phyloP scores from a whole-genome alignment of 1,140 invertebrate genomes.

The Bombus turneri region DNA sequence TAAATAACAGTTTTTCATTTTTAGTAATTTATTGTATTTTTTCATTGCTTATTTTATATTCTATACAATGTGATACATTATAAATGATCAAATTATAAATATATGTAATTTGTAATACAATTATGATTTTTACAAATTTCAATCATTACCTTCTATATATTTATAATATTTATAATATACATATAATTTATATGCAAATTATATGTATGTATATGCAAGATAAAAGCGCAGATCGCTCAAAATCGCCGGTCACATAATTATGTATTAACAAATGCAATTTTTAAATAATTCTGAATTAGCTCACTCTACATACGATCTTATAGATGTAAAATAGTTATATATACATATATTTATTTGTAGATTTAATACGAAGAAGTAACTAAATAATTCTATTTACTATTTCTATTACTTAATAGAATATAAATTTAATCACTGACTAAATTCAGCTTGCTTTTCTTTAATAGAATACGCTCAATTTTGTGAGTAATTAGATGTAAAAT shows the following conservation, averaged over 20 bases:
- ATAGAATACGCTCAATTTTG: too few species aligned
- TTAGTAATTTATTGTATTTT: conserved; percentile 20
- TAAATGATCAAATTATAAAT: not conserved
- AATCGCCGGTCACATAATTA: not conserved
- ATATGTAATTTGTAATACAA: not conserved
- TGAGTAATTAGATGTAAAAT: too few species aligned
- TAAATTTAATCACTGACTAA: not conserved
- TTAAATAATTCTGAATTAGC: not conserved
- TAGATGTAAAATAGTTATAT: not conserved
- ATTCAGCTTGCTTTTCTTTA: not conserved
- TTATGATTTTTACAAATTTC: not conserved
- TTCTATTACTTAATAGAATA: not conserved
- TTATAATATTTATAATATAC: too few species aligned
- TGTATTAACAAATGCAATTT: not conserved
- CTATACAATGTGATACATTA: too few species aligned
- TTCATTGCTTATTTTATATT: not conserved
- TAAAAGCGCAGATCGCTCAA: not conserved
- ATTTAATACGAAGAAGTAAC: not conserved
- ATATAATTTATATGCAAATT: not conserved
- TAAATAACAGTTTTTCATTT: conserved; percentile 32
- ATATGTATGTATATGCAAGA: not conserved
- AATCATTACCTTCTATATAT: not conserved
- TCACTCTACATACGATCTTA: not conserved
- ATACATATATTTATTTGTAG: not conserved
- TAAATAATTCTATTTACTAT: not conserved